phyloP scores from a whole-genome alignment of 2,888 invertebrate species.

The Trachelus tabidus region DNA sequence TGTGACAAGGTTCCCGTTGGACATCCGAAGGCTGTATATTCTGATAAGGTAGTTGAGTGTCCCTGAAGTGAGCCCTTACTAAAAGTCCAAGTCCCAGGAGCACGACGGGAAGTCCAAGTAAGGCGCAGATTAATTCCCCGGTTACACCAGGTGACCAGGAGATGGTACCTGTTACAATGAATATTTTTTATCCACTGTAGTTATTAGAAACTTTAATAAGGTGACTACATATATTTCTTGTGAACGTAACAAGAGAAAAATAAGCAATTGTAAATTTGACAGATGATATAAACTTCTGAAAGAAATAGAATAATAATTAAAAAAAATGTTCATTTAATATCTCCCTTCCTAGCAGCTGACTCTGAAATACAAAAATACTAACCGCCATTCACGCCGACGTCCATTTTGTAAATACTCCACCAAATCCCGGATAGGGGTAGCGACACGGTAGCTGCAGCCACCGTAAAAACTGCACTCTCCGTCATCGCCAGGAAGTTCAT shows the following conservation, averaged over 20 bases:
- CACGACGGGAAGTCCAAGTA: conserved; percentile 71
- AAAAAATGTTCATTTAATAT: too few species aligned
- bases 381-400: conserved; percentile 61
- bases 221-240: background rate
- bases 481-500: conserved; percentile 69
- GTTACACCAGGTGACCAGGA: conserved; percentile 71
- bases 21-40: conserved; percentile 45
- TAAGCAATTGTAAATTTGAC: background rate
- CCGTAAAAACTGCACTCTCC: conserved; percentile 71
- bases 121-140: conserved; percentile 72
- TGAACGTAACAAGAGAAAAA: background rate
- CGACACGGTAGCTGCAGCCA: conserved; percentile 68
- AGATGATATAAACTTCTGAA: background rate
- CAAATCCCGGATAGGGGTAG: conserved; percentile 70
- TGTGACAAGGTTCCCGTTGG: conserved; percentile 51
- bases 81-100: conserved; percentile 69
- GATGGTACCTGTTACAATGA: conserved; percentile 60
- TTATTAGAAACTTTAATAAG: background rate
- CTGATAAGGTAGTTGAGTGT: conserved; percentile 53
- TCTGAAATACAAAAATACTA: background rate
- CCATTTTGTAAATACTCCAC: conserved; percentile 71
- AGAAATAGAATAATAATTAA: too few species aligned
- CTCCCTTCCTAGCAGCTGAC: background rate
- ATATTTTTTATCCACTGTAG: background rate
- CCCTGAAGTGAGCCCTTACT: conserved; percentile 69